Conservation (phyloP, 2,113 vertebrate species). For the Rattus norvegicus region DNA sequence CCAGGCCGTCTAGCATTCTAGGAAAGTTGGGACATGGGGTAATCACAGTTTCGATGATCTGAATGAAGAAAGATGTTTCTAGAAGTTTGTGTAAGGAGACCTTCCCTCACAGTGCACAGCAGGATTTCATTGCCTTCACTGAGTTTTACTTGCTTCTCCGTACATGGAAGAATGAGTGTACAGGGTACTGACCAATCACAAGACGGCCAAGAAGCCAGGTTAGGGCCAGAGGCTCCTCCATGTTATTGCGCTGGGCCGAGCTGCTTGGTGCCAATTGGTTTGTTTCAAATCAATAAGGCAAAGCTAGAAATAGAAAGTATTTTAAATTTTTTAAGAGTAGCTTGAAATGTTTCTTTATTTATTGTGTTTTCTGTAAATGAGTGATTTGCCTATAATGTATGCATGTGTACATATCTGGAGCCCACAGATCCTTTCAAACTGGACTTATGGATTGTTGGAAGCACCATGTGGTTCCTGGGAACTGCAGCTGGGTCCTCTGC, state of each 20-base stretch:
- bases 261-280: neutral
- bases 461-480: neutral
- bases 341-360: neutral
- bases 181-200: accelerated
- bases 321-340: neutral
- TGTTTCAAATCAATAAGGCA: neutral
- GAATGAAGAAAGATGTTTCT: neutral
- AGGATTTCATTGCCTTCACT: neutral
- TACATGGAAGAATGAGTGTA: accelerated
- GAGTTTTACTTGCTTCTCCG: neutral
- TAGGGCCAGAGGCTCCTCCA: too few species aligned
- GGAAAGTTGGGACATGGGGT: neutral
- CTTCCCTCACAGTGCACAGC: accelerated
- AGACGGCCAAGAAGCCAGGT: neutral
- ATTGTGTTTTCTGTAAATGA: neutral
- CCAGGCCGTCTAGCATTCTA: neutral
- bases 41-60: neutral
- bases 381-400: neutral
- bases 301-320: neutral
- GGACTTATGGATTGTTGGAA: neutral
- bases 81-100: neutral
- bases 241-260: neutral
- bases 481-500: too few species aligned
- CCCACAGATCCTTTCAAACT: neutral
- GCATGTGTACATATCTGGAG: too few species aligned